Percentiles rank a stretch among this genome's conserved stretches.
Conservation (phyloP, 2,888 invertebrate species). For the Lacanobia oleracea region DNA sequence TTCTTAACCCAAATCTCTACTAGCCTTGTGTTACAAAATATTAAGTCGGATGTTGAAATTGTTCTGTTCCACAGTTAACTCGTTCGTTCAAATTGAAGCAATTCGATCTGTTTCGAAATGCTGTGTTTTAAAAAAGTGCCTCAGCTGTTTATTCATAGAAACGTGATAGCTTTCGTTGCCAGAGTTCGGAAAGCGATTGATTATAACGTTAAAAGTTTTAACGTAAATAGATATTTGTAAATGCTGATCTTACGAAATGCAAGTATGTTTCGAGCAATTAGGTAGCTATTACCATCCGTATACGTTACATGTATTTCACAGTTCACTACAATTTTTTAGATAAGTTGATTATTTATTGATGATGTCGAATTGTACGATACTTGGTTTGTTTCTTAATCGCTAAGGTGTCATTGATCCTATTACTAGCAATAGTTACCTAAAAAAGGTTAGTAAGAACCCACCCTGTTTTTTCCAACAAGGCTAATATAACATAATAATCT, state of each 20-base stretch:
- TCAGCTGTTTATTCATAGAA: constrained; percentile 59
- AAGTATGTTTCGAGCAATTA: neutral
- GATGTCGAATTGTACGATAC: neutral
- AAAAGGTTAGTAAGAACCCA: neutral
- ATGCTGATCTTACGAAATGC: constrained; percentile 8
- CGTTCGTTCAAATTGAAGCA: constrained; percentile 72
- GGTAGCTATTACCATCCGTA: neutral
- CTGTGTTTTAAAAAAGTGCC: constrained; percentile 65
- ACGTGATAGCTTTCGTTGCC: constrained; percentile 49
- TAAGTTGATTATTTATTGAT: neutral
- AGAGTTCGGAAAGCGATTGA: constrained; percentile 36
- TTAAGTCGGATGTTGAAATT: constrained; percentile 63
- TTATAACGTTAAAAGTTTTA: constrained; percentile 26
- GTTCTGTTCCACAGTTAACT: constrained; percentile 43
- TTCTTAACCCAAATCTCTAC: neutral
- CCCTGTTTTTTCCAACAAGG: too few relatives aligned
- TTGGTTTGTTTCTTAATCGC: neutral
- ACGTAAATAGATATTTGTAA: constrained; percentile 23
- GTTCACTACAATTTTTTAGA: neutral
- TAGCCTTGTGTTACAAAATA: constrained; percentile 58
- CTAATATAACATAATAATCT: too few relatives aligned
- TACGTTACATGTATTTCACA: too few relatives aligned
- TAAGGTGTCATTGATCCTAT: too few relatives aligned
- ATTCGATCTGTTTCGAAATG: constrained; percentile 69
- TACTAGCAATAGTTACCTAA: neutral